These are phyloP conservation scores for Heliocidaris tuberculata DNA, from an alignment of 35 echinoderm and acorn worm genomes.

Conservation along the genomic window DNA sequence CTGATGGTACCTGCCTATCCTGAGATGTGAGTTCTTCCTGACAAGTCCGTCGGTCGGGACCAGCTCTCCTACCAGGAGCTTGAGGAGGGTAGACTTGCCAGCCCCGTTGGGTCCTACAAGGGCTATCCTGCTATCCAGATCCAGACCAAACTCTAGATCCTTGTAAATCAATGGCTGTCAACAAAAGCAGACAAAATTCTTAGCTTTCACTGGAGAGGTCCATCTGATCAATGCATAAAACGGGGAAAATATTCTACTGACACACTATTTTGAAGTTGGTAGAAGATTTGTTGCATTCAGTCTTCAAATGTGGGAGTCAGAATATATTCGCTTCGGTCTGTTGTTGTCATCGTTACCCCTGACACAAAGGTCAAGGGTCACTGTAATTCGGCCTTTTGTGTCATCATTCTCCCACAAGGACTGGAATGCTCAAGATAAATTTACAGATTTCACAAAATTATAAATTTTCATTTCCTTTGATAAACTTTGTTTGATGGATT, in stretches of 20 bases:
- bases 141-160: constrained; percentile 96
- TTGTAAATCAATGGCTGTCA: constrained; percentile 93
- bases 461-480: no score
- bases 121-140: constrained; percentile 93
- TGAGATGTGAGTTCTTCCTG: constrained; percentile 98
- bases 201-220: background rate
- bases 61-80: constrained; percentile 92
- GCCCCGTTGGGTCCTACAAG: constrained; percentile 97
- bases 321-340: background rate
- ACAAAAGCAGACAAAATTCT: constrained; percentile 15
- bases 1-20: constrained; percentile 97
- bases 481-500: no score
- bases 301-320: background rate
- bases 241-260: no score
- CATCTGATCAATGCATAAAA: no score
- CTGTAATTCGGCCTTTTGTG: constrained; percentile 76
- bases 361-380: background rate
- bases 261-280: background rate
- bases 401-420: constrained; percentile 56
- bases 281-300: background rate
- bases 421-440: background rate
- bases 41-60: constrained; percentile 89
- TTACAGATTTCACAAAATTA: no score
- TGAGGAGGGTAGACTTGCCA: constrained; percentile 97
- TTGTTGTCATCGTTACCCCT: constrained; percentile 4